Evolutionary conservation across 2,888 invertebrate species (phyloP).

Genomic region (Xanthia togata): DNA sequence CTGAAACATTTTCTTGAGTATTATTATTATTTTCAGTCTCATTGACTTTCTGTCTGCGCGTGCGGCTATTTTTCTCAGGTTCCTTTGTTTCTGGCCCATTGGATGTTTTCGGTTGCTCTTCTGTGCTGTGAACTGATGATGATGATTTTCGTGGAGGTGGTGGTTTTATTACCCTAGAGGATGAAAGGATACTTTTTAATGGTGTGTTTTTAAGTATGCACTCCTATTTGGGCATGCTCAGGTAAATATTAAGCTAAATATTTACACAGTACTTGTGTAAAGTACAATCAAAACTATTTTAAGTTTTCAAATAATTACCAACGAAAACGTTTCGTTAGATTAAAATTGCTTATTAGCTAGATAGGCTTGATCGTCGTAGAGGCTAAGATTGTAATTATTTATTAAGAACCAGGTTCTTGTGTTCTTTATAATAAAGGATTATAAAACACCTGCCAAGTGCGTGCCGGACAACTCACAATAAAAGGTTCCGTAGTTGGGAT

Average conservation of each 20-base stretch:
- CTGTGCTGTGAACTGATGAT: slow-evolving; percentile 44
- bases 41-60: slow-evolving; percentile 10
- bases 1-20: slow-evolving; percentile 20
- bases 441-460: too few species aligned
- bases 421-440: too few species aligned
- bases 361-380: too few species aligned
- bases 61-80: slow-evolving; percentile 26
- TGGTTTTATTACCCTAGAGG: slow-evolving; percentile 52
- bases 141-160: slow-evolving; percentile 63
- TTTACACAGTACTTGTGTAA: background rate
- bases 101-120: slow-evolving; percentile 51
- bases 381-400: background rate
- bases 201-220: background rate
- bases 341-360: background rate
- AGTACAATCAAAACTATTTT: background rate
- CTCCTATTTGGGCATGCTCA: background rate
- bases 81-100: slow-evolving; percentile 13
- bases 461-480: too few species aligned
- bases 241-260: background rate
- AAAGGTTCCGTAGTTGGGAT: too few species aligned
- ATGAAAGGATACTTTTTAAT: background rate
- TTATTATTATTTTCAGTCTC: slow-evolving; percentile 44
- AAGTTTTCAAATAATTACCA: background rate
- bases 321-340: background rate
- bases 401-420: too few species aligned